Evolutionary conservation across 2,888 invertebrate species (phyloP), one percentile per base, ranked within the genome.

Genomic region (Agrotis clavis): DNA sequence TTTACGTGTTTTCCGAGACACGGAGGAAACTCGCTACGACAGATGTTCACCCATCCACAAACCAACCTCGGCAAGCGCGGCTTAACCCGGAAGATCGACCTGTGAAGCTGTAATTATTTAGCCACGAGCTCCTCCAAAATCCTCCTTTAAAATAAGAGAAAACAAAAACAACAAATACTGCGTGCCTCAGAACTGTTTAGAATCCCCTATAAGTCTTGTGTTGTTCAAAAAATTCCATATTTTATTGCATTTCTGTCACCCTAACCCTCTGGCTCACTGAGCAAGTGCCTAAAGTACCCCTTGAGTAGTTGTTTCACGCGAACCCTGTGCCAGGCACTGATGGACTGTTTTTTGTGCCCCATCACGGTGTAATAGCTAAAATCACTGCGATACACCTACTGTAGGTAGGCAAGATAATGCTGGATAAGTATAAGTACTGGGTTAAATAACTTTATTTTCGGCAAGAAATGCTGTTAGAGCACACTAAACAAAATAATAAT

Each of bases 321-420:
- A 76, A 47, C 64, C 41, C 64, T 66, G 83, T 80, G 51, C 81
- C 81, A 59, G 81, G 81, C 57, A 81, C 82, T 60, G 82, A 69
- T 59, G 45, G 51, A 78, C 61, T 65, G 50, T 19, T 14, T 66
- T 83, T 67, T 50, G 25, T 25, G 47, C 62, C 67, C 67, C 63
- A 80, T 82, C 70, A 71, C 35, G 30, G 63, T 66, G 68, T 83
- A 69, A 74, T 65, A 41, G 59, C 35, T 63, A 53, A 48, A 71
- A 59, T 47, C 62, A 66, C 41, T 53, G 53, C n/a, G 74, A 53
- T 71, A 53, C 48, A 74, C 21, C 18, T 47, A 48, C 25, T 54
- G 19, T 21, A 30, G 69, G 19, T 21, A 30, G 69, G 61, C 73
- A 80, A 73, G 72, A 41, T 48, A 64, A 56, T 48, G 4, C 30